Evolutionary conservation across 2,888 invertebrate species (phyloP), one percentile per base, ranked within the genome.

Genomic region (Drosophila vallismaia): DNA sequence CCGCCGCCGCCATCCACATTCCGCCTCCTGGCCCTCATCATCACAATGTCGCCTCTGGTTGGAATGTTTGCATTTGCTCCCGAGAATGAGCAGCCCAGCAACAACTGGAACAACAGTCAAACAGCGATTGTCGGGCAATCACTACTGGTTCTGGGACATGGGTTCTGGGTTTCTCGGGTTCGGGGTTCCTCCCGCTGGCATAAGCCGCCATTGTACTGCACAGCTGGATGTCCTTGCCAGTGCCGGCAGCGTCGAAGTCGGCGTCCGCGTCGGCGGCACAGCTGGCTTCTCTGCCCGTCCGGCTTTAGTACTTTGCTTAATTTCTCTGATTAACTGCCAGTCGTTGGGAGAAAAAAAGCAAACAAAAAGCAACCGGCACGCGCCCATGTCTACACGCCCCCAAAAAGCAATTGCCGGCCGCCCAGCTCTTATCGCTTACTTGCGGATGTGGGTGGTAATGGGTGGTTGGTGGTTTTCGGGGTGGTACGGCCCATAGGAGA

Each of bases 251-350:
- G 51, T 44, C 48, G 48, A 12, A 50, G 42, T 42, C 45, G 57
- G 24, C 44, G 57, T 29, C 66, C 19, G 48, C 46, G 53, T 46
- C 51, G 53, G 24, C 57, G 28, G 58, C 76, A 48, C 71, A 59
- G 55, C 49, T 54, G 56, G 46, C 57, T 57, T 49, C 33, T 28
- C 54, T 38, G 33, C 56, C 36, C 42, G 46, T 71, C 53, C 44
- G n/a, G 58, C 56, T 59, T 66, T 66, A 52, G 66, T 52, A 31
- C 66, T 52, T 64, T 64, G 78, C 75, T 86, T 86, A 79, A 75
- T 79, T 80, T 80, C 76, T 67, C 66, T 75, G 86, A 86, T 77
- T 76, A 86, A 85, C 80, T 79, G 73, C 64, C 71, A 63, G 66
- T 42, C 38, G 60, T 45, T 44, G 48, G 56, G 56, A 58, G 54